Conservation (phyloP, 1,140 invertebrate genomes). For the Drosophila baimaii region DNA sequence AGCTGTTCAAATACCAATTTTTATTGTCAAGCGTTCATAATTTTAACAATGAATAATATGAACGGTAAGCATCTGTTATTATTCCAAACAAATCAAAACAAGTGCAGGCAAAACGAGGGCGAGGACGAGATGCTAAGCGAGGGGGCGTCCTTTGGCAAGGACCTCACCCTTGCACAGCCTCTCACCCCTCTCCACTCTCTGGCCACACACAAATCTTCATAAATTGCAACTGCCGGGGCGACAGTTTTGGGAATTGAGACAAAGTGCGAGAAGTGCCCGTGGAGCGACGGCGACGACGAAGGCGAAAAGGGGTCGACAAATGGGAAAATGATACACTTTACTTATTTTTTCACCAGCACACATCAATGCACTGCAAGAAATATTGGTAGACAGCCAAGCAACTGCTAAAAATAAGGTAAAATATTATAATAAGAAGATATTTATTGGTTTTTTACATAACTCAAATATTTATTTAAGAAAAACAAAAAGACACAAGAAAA, state of each 20-base stretch:
- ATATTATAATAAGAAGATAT: too few species aligned
- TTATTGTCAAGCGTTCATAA: slow-evolving; percentile 84
- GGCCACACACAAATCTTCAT: slow-evolving; percentile 84
- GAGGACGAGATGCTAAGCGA: slow-evolving; percentile 48
- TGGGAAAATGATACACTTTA: slow-evolving; percentile 84
- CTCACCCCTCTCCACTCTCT: slow-evolving; percentile 5
- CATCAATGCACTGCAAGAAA: slow-evolving; percentile 2
- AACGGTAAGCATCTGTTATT: slow-evolving; percentile 84
- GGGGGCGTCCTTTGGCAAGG: slow-evolving; percentile 45
- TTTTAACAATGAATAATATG: slow-evolving; percentile 84
- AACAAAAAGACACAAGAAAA: too few species aligned
- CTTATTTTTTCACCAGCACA: slow-evolving; percentile 38
- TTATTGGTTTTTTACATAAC: too few species aligned
- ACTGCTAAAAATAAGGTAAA: too few species aligned
- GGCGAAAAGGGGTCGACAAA: slow-evolving; percentile 75
- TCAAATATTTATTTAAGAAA: too few species aligned
- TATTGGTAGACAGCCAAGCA: too few species aligned
- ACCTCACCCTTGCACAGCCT: slow-evolving; percentile 1
- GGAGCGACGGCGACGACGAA: background rate
- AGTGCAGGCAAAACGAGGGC: slow-evolving; percentile 55
- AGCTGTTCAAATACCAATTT: slow-evolving; percentile 79
- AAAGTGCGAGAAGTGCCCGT: slow-evolving; percentile 70
- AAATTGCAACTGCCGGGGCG: slow-evolving; percentile 74
- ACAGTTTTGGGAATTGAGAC: slow-evolving; percentile 80
- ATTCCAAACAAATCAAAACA: slow-evolving; percentile 85